phyloP scores from a whole-genome alignment of 2,113 vertebrate species.

The Archilochus colubris region DNA sequence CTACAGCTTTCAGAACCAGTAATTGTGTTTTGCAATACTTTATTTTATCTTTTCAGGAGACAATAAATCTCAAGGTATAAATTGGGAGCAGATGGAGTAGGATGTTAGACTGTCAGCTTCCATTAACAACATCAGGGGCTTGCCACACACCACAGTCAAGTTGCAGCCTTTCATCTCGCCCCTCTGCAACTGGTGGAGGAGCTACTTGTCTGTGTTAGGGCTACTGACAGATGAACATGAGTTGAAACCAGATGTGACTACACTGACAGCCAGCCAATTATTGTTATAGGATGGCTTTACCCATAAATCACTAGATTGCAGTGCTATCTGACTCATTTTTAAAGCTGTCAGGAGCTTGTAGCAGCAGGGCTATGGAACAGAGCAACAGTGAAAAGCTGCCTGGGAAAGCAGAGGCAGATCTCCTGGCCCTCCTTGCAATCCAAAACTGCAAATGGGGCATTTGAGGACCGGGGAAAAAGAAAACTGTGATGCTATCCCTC shows the following conservation, averaged over 20 bases:
- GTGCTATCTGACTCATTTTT: background rate
- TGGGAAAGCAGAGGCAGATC: background rate
- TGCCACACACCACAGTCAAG: background rate
- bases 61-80: background rate
- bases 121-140: background rate
- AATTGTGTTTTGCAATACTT: background rate
- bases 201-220: background rate
- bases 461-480: background rate
- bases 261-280: background rate
- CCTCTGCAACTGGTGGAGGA: background rate
- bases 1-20: background rate
- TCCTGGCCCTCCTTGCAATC: background rate
- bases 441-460: background rate
- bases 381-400: background rate
- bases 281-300: background rate
- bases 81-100: slow-evolving; percentile 4
- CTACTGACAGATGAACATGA: background rate
- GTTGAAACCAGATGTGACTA: background rate
- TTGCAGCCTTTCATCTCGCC: background rate
- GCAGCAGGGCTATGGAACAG: fast-evolving
- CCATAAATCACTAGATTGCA: background rate
- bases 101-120: slow-evolving; percentile 42
- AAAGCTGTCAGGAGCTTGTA: background rate
- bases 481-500: background rate
- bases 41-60: background rate